A percentile compares a stretch with the other conserved stretches of the same genome.
These are phyloP conservation scores for Sipha maydis DNA, from an alignment of 2,888 invertebrate genomes.

Conservation along the genomic window DNA sequence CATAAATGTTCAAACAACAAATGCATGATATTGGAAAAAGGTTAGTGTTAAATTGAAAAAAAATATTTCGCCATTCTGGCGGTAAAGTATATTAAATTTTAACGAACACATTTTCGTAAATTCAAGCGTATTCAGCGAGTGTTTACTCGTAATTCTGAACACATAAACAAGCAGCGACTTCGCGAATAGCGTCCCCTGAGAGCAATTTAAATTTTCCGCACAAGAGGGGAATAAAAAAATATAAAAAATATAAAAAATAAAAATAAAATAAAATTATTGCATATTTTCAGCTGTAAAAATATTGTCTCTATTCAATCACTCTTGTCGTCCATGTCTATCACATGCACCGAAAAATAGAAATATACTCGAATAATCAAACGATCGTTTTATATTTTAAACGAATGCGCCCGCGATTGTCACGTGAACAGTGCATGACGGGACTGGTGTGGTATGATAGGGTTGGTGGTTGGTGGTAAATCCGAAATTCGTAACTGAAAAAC, in stretches of 20 bases:
- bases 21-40: no score
- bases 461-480: not conserved
- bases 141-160: not conserved
- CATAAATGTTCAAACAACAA: no score
- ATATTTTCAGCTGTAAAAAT: slow-evolving; percentile 4
- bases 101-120: not conserved
- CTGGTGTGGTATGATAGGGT: not conserved
- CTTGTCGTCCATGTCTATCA: no score
- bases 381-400: not conserved
- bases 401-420: not conserved
- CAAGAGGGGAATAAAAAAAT: not conserved
- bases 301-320: not conserved
- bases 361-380: no score
- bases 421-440: no score
- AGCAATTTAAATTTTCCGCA: not conserved
- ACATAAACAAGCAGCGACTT: not conserved
- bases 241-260: no score
- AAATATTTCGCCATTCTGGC: not conserved
- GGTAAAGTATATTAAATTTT: not conserved
- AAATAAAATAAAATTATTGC: not conserved
- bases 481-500: slow-evolving; percentile 38
- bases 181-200: not conserved
- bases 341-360: no score
- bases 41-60: no score
- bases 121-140: not conserved